Evolutionary conservation across 2,888 invertebrate species (phyloP).

Genomic region (Diarsia mendica): DNA sequence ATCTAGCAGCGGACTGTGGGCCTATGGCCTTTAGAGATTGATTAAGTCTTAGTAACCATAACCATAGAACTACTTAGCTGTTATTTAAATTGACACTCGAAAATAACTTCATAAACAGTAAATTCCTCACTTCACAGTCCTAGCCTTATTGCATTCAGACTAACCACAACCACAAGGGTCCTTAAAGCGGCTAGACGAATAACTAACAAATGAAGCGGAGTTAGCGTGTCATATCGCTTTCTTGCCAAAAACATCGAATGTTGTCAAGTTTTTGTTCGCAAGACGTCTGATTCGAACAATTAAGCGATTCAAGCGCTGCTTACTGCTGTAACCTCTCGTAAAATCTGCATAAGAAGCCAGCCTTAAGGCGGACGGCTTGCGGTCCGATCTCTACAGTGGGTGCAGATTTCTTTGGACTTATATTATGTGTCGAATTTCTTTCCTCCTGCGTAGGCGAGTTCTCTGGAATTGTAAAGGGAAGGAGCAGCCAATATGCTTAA

Average conservation of each 20-base stretch:
- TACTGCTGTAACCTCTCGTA: slow-evolving; percentile 81
- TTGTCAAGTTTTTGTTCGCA: slow-evolving; percentile 74
- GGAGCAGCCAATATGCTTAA: background rate
- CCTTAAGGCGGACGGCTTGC: slow-evolving; percentile 74
- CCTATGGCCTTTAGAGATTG: background rate
- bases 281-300: slow-evolving; percentile 81
- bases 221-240: slow-evolving; percentile 62
- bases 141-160: slow-evolving; percentile 26
- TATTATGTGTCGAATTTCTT: background rate
- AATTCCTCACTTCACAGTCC: slow-evolving; percentile 8
- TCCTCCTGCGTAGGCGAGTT: background rate
- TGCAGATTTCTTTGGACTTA: slow-evolving; percentile 22
- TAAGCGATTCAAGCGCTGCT: slow-evolving; percentile 80
- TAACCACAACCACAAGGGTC: slow-evolving; percentile 40
- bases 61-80: too few relatives aligned
- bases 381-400: slow-evolving; percentile 71
- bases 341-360: slow-evolving; percentile 86
- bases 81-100: background rate
- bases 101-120: background rate
- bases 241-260: slow-evolving; percentile 70
- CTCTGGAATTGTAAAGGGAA: background rate
- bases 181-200: slow-evolving; percentile 57
- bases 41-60: too few relatives aligned
- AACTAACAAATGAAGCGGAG: slow-evolving; percentile 61
- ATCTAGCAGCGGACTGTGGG: background rate